Base-by-base conservation (phyloP, 2,113 vertebrate species). In the Dinomys branickii region DNA sequence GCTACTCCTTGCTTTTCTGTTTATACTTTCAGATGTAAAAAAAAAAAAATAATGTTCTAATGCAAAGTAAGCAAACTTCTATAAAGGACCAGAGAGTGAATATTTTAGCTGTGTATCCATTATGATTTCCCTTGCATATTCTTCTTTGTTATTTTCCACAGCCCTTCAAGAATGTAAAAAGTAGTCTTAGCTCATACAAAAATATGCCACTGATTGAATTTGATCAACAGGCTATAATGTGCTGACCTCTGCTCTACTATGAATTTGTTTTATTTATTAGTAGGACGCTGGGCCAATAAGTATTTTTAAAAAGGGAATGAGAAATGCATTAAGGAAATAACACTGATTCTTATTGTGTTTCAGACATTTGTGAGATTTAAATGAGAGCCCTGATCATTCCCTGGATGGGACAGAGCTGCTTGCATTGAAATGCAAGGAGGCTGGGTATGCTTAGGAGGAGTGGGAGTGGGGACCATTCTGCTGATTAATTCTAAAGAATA, bases 221-320 rank as follows among this genome's bases (percentile, higher is more conserved):
- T 93, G 35, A 61, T 33, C 10, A 38, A 41, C 11, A 54, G 19
- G 7, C 44, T 77, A 0, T 38, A 41, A 58, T 83, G 63, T 26
- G 30, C 12, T 86, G 73, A 44, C 17, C n/a, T n/a, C 63, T 38
- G 8, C 0, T 33, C 7, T 20, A 73, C 4, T 58, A 3, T 77
- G 24, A 69, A 81, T 96, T 20, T 91, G 12, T 96, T 16, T 82
- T 85, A 41, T 73, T 92, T 90, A 30, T 96, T 95, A n/a, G 13
- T 10, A 41, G 19, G 7, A 11, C 47, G 47, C 13, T 86, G 41
- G 61, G 56, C 92, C 80, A 73, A 3, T 77, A 90, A 59, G 19
- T 44, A 73, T 35, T 93, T 19, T 71, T 38, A 28, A 50, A 83
- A 85, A 85, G 50, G 33, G 30, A 94, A 56, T 80, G 50, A 93